Base-by-base conservation (phyloP, 2,113 vertebrate genomes). In the Edolisoma coerulescens region DNA sequence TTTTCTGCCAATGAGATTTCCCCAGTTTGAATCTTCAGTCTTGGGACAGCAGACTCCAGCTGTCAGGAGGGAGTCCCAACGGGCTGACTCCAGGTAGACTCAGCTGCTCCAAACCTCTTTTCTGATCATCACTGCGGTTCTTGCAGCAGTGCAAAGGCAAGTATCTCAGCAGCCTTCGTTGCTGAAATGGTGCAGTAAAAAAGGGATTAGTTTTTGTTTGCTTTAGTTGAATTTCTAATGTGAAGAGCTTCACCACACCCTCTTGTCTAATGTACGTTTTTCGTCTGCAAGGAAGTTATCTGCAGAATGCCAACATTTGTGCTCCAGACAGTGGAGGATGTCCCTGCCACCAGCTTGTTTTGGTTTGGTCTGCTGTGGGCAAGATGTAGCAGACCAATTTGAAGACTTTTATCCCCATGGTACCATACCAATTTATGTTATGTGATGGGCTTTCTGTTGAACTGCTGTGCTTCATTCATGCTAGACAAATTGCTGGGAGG, bases 401-500 rank as follows among this genome's bases (percentile, higher is more conserved):
- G 27, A 13, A 33, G 27, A 27, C 9, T 47, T 79, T 63, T 23
- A 37, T 47, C 32, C 24, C 11, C 3, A 0, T 0, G 1, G 5
- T 65, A 27, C n/a, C 4, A 3, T 47, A 33, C 26, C 30, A 23
- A 2, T 85, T 63, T 35, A 26, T 44, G 19, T 42, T 35, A 16
- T 5, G 13, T 39, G 23, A 9, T 64, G 65, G 44, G 13, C n/a
- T 85, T 85, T 52, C 33, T 52, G 0, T 21, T 53, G 32, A 68
- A 12, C 45, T 33, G 20, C 45, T 56, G 16, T 1, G 0, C 11
- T 49, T 44, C 0, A 0, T 56, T 75, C 7, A 0, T 20, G 11
- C 37, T 41, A 15, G 30, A 22, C 37, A 54, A 54, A 16, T 71
- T 47, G 4, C 26, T n/a, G 26, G 7, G 16, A 67, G 23, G 10